phyloP scores from a whole-genome alignment of 92 coral and sea anemone genomes.

The Parazoanthus atlanticus region DNA sequence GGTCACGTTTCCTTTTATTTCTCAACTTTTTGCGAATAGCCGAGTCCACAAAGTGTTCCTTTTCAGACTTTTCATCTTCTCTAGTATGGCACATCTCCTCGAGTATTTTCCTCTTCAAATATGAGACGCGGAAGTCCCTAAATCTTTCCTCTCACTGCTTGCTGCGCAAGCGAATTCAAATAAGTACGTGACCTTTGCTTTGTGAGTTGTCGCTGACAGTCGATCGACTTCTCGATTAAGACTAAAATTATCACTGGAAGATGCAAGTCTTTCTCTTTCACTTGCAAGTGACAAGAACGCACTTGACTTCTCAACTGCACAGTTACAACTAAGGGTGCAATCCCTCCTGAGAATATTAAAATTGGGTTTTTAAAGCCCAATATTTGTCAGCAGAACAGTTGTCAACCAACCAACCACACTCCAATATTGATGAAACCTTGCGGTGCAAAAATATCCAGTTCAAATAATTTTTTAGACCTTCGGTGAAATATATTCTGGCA shows the following conservation, averaged over 20 bases:
- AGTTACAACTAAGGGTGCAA: conserved; percentile 20
- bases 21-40: conserved; percentile 87
- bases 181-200: conserved; percentile 23
- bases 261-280: background rate
- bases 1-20: conserved; percentile 94
- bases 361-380: conserved; percentile 3
- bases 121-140: conserved; percentile 11
- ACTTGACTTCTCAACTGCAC: background rate
- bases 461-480: background rate
- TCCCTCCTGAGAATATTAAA: background rate
- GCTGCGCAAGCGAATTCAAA: background rate
- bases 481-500: background rate
- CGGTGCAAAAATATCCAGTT: background rate
- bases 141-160: conserved; percentile 4
- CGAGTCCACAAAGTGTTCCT: conserved; percentile 73
- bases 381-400: conserved; percentile 21
- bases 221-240: background rate
- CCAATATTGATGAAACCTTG: background rate
- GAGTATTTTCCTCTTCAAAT: background rate
- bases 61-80: conserved; percentile 64
- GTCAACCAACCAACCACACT: background rate
- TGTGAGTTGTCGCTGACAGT: background rate
- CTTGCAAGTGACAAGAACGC: background rate
- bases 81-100: conserved; percentile 65
- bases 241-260: background rate